A percentile compares a stretch with the other conserved stretches of the same genome.
These are phyloP conservation scores for Coreoperca whiteheadi DNA, from an alignment of 2,113 vertebrate genomes.

Conservation along the genomic window DNA sequence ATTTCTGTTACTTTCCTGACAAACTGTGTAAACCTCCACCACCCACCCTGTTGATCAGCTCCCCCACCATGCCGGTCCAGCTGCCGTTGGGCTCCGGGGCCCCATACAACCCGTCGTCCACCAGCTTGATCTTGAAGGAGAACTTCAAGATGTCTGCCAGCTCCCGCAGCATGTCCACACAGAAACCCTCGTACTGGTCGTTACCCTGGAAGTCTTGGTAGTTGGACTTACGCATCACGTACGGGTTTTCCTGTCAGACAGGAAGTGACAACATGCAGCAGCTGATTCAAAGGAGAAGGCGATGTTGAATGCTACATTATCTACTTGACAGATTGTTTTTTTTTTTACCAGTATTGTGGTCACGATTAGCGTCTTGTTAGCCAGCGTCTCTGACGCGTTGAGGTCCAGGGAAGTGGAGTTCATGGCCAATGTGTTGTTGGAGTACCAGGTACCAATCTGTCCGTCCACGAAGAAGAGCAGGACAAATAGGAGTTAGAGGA, in stretches of 20 bases:
- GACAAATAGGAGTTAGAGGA: not conserved
- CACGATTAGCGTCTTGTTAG: conserved; percentile 91
- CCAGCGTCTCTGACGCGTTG: conserved; percentile 88
- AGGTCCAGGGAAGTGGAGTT: conserved; percentile 90
- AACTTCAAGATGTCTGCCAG: conserved; percentile 90
- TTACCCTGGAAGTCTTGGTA: conserved; percentile 87
- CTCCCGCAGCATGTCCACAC: conserved; percentile 94
- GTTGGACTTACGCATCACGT: conserved; percentile 91
- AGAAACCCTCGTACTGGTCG: conserved; percentile 93
- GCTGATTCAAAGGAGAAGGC: not conserved
- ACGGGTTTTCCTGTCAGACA: conserved; percentile 89
- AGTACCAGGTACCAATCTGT: conserved; percentile 93
- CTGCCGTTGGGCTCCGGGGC: conserved; percentile 92
- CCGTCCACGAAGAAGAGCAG: not conserved
- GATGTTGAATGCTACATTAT: rapidly evolving
- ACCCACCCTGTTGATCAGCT: conserved; percentile 93
- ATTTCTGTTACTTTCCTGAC: no score
- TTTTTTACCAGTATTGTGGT: conserved; percentile 91
- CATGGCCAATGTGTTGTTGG: conserved; percentile 92
- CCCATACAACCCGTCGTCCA: conserved; percentile 92
- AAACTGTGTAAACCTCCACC: not conserved
- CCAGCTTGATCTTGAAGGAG: conserved; percentile 90
- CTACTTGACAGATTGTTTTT: not conserved
- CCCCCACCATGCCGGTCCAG: conserved; percentile 96
- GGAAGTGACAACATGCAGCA: not conserved